phyloP scores from a whole-genome alignment of 2,797 vertebrate species.

The Falco cherrug region DNA sequence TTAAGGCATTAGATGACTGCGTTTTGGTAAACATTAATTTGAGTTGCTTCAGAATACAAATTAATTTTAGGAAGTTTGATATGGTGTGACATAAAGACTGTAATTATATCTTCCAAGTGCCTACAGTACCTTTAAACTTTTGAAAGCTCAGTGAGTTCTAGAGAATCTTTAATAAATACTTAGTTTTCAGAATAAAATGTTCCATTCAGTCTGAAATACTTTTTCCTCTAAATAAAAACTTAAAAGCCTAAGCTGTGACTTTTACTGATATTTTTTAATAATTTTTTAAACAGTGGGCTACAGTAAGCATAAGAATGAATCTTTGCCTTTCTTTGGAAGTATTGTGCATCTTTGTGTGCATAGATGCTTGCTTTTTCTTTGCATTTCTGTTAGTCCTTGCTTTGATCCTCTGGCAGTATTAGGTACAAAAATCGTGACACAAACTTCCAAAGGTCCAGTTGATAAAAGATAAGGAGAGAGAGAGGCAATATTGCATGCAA shows the following conservation, averaged over 20 bases:
- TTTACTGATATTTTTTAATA: background rate
- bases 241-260: background rate
- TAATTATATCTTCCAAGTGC: background rate
- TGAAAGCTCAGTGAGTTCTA: background rate
- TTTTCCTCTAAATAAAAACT: background rate
- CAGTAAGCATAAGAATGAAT: background rate
- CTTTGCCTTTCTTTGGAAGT: background rate
- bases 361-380: background rate
- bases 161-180: background rate
- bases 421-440: background rate
- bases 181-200: background rate
- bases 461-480: background rate
- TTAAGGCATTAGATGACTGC: background rate
- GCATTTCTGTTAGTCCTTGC: background rate
- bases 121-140: background rate
- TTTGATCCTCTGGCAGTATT: background rate
- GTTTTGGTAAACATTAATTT: background rate
- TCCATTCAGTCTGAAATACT: background rate
- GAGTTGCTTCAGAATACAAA: background rate
- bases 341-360: background rate
- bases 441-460: background rate
- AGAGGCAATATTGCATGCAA: background rate
- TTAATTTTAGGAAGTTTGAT: background rate
- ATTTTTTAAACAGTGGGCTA: background rate
- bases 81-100: background rate